Conservation (phyloP, 2,113 vertebrate genomes). For the Pseudonaja textilis region DNA sequence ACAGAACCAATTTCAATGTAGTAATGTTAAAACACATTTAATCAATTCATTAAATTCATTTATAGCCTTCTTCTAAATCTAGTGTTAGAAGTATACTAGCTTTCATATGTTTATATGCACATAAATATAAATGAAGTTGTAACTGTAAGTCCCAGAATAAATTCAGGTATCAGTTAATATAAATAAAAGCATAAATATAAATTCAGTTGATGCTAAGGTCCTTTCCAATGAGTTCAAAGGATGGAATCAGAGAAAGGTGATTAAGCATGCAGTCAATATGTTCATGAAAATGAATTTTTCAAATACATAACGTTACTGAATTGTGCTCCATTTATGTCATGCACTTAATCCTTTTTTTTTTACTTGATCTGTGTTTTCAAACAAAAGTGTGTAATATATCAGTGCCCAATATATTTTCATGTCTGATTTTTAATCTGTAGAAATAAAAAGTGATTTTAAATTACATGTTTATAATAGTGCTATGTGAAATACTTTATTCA, state of each 20-base stretch:
- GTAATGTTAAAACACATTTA: conserved; percentile 27
- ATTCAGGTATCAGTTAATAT: conserved; percentile 42
- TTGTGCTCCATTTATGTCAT: background rate
- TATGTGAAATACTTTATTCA: conserved; percentile 54
- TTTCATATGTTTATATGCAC: conserved; percentile 15
- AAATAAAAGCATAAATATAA: conserved; percentile 44
- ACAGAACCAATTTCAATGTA: background rate
- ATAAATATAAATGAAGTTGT: background rate
- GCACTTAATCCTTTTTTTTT: background rate
- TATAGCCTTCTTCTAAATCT: background rate
- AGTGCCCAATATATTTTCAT: conserved; percentile 46
- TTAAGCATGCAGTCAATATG: background rate
- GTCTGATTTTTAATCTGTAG: conserved; percentile 55
- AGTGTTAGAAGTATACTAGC: background rate
- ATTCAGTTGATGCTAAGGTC: background rate
- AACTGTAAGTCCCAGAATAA: background rate
- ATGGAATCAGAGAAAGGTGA: background rate
- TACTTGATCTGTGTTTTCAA: background rate
- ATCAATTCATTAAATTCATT: background rate
- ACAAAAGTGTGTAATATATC: background rate
- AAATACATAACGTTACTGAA: background rate
- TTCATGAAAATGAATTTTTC: background rate
- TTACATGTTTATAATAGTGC: conserved; percentile 51
- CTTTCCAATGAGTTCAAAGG: background rate
- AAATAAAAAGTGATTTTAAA: conserved; percentile 48